Evolutionary conservation across 2,113 vertebrate genomes (phyloP).

Genomic region (Poicephalus gulielmi): DNA sequence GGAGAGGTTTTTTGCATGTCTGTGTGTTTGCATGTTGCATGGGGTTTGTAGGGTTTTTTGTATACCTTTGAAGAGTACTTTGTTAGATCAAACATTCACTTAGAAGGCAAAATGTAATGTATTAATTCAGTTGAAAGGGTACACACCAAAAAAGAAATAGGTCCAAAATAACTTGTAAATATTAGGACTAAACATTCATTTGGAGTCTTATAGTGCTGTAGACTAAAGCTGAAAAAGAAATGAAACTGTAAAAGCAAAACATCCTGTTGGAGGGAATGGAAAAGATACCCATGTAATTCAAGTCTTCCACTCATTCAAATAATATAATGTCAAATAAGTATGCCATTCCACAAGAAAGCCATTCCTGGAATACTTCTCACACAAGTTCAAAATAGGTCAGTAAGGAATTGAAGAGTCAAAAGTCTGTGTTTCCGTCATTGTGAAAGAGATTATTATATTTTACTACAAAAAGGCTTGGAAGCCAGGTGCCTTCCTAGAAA

Average conservation of each 20-base stretch:
- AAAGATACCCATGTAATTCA: neutral
- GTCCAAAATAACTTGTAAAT: neutral
- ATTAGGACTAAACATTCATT: neutral
- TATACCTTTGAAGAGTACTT: neutral
- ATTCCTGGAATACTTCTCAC: neutral
- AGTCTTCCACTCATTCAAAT: neutral
- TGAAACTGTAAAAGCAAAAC: neutral
- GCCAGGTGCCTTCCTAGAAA: neutral
- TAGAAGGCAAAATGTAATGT: neutral
- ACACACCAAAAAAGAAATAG: neutral
- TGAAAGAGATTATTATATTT: neutral
- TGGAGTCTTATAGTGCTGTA: neutral
- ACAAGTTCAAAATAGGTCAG: neutral
- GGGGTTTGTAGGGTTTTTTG: rapidly evolving
- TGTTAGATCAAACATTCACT: neutral
- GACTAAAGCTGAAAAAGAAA: neutral
- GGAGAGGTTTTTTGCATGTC: neutral
- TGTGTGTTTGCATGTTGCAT: neutral
- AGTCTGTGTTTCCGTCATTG: neutral
- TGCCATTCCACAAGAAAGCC: neutral
- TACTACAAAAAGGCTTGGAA: neutral
- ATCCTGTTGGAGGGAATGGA: neutral
- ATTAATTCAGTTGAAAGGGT: neutral
- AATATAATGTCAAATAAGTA: neutral
- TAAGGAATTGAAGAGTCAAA: neutral